These are phyloP conservation scores for Lissocephala sabroskyi DNA, from an alignment of 2,888 invertebrate genomes.

Conservation along the genomic window DNA sequence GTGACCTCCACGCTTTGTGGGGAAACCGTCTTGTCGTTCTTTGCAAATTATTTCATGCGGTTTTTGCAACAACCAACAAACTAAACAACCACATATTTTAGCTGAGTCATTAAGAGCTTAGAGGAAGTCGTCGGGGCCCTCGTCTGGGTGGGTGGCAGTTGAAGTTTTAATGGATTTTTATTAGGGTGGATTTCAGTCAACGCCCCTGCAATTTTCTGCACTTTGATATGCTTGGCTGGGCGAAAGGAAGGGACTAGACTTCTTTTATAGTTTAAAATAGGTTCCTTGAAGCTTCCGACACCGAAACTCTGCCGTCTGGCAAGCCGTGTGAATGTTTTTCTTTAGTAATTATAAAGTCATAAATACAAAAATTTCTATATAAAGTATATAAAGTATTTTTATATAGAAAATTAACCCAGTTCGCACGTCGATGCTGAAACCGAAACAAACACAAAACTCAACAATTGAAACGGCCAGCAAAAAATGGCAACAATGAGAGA, in stretches of 20 bases:
- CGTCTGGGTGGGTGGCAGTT: background rate
- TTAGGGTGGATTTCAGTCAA: background rate
- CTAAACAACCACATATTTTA: background rate
- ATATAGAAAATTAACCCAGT: constrained; percentile 62
- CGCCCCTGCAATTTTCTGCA: background rate
- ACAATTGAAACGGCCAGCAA: constrained; percentile 9
- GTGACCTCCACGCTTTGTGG: constrained; percentile 44
- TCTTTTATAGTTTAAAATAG: too few relatives aligned
- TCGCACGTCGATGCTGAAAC: constrained; percentile 59
- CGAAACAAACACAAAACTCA: constrained; percentile 41
- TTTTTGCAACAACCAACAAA: too few relatives aligned
- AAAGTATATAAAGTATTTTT: too few relatives aligned
- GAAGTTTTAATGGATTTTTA: background rate
- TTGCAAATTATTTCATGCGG: constrained; percentile 2
- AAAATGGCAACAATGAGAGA: constrained; percentile 14
- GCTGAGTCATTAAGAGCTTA: constrained; percentile 2
- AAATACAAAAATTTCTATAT: constrained; percentile 4
- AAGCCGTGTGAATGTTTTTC: constrained; percentile 46
- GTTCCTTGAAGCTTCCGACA: too few relatives aligned
- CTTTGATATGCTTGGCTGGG: background rate
- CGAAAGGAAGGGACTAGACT: background rate
- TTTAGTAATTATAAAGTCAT: background rate
- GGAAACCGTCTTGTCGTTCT: constrained; percentile 15
- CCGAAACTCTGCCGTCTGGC: constrained; percentile 19
- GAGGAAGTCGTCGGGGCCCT: background rate